Evolutionary conservation across 2,888 invertebrate genomes (phyloP), one percentile per base, ranked within the genome.

Genomic region (Ophion ellenae): DNA sequence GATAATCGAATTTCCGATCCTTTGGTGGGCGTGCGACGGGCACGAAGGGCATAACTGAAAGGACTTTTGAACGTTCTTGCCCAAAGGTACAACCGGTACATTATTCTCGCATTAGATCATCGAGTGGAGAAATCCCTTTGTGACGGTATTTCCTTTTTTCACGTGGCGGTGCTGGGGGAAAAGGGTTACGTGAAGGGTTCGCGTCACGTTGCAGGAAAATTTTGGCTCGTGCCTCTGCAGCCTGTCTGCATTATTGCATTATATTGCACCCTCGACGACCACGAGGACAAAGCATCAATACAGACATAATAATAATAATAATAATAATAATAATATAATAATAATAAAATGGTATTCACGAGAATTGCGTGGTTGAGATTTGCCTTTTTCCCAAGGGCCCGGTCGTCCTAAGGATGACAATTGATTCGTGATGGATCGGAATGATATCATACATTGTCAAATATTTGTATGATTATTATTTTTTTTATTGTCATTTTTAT

Each of bases 21-120:
- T 45, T 7, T 6, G 20, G 74, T 75, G 78, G 78, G 74, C 81
- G 81, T 78, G 77, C 10, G 17, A 61, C 67, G 57, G 0, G 9
- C 20, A 47, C 9, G 71, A 84, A 59, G 40, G 66, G 45, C 61
- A 61, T 40, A 11, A 20, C n/a, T 57, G 74, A 40, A 67, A 24
- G 69, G 45, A 20, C 47, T 14, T 47, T 24, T 47, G 47, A 9
- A 24, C 69, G 9, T 14, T 69, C 11, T 11, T 47, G 45, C 24
- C 69, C 7, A 47, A 20, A 47, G 36, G 45, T 11, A 20, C 14
- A 24, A 47, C 20, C 53, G 66, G 59, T 59, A 45, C 53, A 83
- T 85, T 85, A 80, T 73, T 82, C 73, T 80, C 71, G 76, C 80
- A 80, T 83, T 77, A 75, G 57, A 73, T 66, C 76, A 69, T 80